phyloP scores from a whole-genome alignment of 1,140 invertebrate species.

The Zeugodacus cucurbitae region DNA sequence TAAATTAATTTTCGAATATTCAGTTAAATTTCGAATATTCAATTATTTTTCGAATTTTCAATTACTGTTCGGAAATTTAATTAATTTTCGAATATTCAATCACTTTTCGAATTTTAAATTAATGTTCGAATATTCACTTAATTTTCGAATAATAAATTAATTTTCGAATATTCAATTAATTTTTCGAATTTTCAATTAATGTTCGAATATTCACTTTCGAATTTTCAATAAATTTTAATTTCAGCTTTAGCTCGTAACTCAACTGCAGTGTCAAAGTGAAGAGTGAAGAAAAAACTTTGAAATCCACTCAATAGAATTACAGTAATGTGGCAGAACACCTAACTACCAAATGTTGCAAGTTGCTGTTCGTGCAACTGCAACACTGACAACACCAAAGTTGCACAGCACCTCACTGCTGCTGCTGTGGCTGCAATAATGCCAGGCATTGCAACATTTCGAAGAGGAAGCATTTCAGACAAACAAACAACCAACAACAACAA shows the following conservation, averaged over 20 bases:
- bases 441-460: background rate
- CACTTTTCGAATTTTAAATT: too few relatives aligned
- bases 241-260: background rate
- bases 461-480: background rate
- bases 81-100: too few relatives aligned
- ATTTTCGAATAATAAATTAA: too few relatives aligned
- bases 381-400: background rate
- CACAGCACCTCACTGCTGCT: background rate
- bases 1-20: too few relatives aligned
- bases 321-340: background rate
- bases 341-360: background rate
- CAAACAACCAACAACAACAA: background rate
- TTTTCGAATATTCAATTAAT: background rate
- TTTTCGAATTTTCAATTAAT: too few relatives aligned
- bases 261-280: background rate
- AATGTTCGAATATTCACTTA: too few relatives aligned
- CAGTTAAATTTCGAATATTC: too few relatives aligned
- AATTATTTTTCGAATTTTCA: too few relatives aligned
- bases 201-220: too few relatives aligned
- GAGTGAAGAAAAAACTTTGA: background rate
- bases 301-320: background rate
- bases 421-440: background rate
- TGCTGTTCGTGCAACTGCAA: background rate
- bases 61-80: too few relatives aligned
- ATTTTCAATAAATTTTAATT: too few relatives aligned